A percentile compares a stretch with the other conserved stretches of the same genome.
Evolutionary conservation across 2,888 invertebrate genomes (phyloP).

Genomic region (Nemoura dubitans): DNA sequence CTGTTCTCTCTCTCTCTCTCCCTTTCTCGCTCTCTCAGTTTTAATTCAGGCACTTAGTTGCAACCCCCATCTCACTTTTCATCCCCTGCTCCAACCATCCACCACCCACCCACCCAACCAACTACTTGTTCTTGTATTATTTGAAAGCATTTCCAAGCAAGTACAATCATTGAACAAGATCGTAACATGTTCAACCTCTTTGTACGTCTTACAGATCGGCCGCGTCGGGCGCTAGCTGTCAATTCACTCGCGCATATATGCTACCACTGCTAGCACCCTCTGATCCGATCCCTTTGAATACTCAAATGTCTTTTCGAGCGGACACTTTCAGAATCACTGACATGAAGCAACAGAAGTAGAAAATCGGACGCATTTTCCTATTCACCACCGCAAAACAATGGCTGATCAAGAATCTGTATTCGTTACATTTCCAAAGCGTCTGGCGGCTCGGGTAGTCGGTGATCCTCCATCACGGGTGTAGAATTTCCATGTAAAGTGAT

Average conservation of each 20-base stretch:
- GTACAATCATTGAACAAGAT: conserved; percentile 31
- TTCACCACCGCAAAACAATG: background rate
- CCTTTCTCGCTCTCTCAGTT: conserved; percentile 29
- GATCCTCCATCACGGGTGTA: background rate
- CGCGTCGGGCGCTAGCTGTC: background rate
- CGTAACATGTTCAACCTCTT: conserved; percentile 29
- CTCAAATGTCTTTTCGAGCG: background rate
- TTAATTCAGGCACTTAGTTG: conserved; percentile 42
- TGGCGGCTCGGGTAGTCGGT: background rate
- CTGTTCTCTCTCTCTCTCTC: conserved; percentile 7
- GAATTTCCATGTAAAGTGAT: background rate
- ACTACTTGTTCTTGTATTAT: conserved; percentile 44
- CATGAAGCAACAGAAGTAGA: background rate
- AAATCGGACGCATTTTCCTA: conserved; percentile 4
- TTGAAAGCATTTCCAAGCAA: conserved; percentile 47
- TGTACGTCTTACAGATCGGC: conserved; percentile 29
- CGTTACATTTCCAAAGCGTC: background rate
- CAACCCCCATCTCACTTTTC: conserved; percentile 25
- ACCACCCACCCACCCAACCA: conserved; percentile 34
- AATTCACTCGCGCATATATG: background rate
- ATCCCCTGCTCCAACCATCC: background rate
- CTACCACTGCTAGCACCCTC: background rate
- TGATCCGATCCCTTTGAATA: background rate
- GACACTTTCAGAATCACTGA: background rate
- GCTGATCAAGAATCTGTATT: background rate